Conservation (phyloP, 2,888 invertebrate species). For the Camptogramma bilineatum region DNA sequence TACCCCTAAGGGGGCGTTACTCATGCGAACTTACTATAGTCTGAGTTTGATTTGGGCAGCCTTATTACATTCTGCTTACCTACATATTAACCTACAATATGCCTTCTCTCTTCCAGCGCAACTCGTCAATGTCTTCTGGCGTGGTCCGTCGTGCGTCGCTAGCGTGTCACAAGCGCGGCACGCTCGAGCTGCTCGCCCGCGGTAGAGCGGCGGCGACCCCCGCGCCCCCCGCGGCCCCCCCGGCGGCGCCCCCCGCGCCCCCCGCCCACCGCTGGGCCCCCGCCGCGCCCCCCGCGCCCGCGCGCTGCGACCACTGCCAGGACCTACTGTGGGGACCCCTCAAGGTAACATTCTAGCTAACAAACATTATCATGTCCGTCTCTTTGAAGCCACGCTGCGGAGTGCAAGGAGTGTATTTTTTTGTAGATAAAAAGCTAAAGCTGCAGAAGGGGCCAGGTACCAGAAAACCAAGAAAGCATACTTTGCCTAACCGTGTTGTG, state of each 20-base stretch:
- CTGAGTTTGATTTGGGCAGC: no score
- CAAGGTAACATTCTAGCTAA: slow-evolving; percentile 79
- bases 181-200: slow-evolving; percentile 94
- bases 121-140: slow-evolving; percentile 94
- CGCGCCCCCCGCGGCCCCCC: slow-evolving; percentile 20
- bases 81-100: no score
- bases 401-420: no score
- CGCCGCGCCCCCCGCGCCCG: slow-evolving; percentile 88
- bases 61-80: no score
- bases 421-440: no score
- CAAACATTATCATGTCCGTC: no score
- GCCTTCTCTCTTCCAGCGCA: slow-evolving; percentile 83
- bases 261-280: slow-evolving; percentile 85
- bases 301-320: slow-evolving; percentile 94
- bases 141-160: slow-evolving; percentile 94
- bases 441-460: no score
- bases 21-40: no score
- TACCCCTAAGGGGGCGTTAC: no score
- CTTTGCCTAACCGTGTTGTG: no score
- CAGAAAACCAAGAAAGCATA: no score
- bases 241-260: slow-evolving; percentile 91
- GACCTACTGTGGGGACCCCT: slow-evolving; percentile 97
- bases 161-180: slow-evolving; percentile 94
- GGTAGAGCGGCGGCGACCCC: slow-evolving; percentile 91
- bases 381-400: no score